A percentile compares a stretch with the other conserved stretches of the same genome.
phyloP scores from a whole-genome alignment of 2,113 vertebrate genomes.

The Orientallactaga bullata region DNA sequence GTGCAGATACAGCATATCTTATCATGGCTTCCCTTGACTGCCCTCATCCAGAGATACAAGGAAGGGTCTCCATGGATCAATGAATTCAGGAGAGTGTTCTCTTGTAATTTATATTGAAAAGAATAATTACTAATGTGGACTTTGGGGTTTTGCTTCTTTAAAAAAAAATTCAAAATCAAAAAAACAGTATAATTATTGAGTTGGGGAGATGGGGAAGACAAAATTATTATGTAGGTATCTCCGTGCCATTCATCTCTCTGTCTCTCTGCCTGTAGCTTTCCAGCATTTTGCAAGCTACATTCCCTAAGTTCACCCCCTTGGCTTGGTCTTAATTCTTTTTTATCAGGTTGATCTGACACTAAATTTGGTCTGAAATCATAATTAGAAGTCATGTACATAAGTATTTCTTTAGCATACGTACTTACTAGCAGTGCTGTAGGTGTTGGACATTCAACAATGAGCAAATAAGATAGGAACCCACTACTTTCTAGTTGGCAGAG shows the following conservation, averaged over 20 bases:
- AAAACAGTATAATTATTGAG: background rate
- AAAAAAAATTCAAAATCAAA: background rate
- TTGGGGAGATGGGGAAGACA: background rate
- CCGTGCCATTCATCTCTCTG: background rate
- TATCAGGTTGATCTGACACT: background rate
- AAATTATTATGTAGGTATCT: background rate
- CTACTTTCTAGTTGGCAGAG: conserved; percentile 11
- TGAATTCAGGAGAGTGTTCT: background rate
- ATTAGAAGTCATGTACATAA: background rate
- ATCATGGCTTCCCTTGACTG: background rate
- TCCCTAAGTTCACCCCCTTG: background rate
- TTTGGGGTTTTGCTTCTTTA: background rate
- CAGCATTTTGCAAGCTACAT: background rate
- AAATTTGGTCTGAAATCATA: conserved; percentile 21
- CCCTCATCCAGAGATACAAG: background rate
- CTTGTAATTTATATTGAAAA: background rate
- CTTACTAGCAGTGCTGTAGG: background rate
- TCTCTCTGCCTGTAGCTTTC: background rate
- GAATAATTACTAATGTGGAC: conserved; percentile 1
- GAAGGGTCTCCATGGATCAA: background rate
- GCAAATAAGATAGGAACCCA: background rate
- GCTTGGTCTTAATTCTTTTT: conserved; percentile 12
- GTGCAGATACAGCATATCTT: background rate
- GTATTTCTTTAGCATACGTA: background rate
- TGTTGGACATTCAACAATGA: conserved; percentile 20